Evolutionary conservation across 2,888 invertebrate species (phyloP).

Genomic region (Eupithecia exiguata): DNA sequence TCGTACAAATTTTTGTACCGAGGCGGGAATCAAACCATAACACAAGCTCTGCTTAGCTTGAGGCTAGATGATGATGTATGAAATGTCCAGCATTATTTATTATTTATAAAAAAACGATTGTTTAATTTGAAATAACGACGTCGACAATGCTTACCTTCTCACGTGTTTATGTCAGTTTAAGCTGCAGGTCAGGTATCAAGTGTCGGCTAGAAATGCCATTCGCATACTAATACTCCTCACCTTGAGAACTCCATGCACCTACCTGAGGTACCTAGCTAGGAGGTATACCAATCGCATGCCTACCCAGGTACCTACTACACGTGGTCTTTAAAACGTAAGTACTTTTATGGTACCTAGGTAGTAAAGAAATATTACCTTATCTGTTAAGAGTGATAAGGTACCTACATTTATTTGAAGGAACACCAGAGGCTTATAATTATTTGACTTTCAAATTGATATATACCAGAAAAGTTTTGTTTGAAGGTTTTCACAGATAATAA

Average conservation of each 20-base stretch:
- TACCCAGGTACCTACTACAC: conserved; percentile 26
- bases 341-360: background rate
- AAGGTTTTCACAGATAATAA: too few species aligned
- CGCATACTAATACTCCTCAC: conserved; percentile 75
- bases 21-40: background rate
- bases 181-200: conserved; percentile 61
- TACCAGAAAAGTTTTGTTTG: too few species aligned
- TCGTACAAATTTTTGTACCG: background rate
- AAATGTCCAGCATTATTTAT: too few species aligned
- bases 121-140: conserved; percentile 7
- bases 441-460: too few species aligned
- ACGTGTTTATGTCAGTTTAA: conserved; percentile 48
- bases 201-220: conserved; percentile 58
- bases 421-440: too few species aligned
- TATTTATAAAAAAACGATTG: too few species aligned
- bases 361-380: background rate
- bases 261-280: conserved; percentile 12
- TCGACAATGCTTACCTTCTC: background rate
- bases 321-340: conserved; percentile 28
- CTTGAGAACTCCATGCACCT: conserved; percentile 53
- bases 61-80: too few species aligned
- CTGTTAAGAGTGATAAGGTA: too few species aligned
- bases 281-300: background rate
- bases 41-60: too few species aligned
- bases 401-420: too few species aligned